Evolutionary conservation across 2,113 vertebrate genomes (phyloP).

Genomic region (Carassius auratus): DNA sequence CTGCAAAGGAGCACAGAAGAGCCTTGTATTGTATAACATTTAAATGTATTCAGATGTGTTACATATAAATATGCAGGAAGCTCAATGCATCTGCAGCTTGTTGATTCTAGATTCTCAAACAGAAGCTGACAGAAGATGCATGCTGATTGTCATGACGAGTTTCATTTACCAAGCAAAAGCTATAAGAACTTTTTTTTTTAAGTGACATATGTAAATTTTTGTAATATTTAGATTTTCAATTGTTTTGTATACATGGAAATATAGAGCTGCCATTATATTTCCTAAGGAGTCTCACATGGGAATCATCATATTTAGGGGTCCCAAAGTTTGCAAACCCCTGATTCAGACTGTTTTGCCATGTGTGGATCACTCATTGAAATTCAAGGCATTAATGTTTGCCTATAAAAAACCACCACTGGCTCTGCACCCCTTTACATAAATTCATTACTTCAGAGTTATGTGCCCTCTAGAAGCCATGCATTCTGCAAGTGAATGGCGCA

Average conservation of each 20-base stretch:
- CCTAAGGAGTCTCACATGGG: not conserved
- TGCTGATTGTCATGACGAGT: not conserved
- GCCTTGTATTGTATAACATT: not conserved
- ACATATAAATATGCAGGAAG: not conserved
- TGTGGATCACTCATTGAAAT: not conserved
- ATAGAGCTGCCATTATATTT: not conserved
- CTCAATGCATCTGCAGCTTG: not conserved
- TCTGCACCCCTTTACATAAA: no score
- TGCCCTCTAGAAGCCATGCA: no score
- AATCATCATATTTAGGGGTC: not conserved
- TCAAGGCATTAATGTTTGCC: no score
- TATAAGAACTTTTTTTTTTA: not conserved
- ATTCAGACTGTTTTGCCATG: not conserved
- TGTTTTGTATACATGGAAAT: not conserved
- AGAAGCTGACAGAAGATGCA: slow-evolving; percentile 1
- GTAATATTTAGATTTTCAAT: not conserved
- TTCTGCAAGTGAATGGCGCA: no score
- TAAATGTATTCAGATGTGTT: not conserved
- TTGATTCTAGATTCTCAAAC: not conserved
- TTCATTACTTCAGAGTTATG: no score
- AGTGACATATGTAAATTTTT: not conserved
- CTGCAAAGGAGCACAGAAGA: not conserved
- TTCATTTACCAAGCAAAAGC: not conserved
- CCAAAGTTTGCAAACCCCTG: not conserved
- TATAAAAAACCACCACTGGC: no score